Evolutionary conservation across 2,888 invertebrate species (phyloP), one percentile per base, ranked within the genome.

Genomic region (Cyclophora albipunctata): DNA sequence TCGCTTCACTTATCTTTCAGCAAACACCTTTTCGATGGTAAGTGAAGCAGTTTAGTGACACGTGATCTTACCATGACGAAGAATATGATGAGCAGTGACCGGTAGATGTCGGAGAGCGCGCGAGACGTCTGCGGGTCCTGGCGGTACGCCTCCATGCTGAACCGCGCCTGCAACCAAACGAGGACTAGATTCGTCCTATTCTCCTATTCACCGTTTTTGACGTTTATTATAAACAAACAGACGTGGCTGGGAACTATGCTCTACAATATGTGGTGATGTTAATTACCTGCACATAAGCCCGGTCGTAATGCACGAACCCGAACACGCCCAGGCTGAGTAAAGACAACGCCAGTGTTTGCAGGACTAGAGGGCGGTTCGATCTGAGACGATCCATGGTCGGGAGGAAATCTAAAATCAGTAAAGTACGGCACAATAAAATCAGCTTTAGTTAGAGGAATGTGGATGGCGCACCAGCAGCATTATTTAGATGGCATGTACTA

Each of bases 81-180:
- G 67, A 83, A 86, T 37, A 87, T 77, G 55, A 87, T 80, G 59
- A 85, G 81, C 6, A 87, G 63, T 0, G 86, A 73, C 2, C 85
- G 69, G 56, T 84, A 84, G 42, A 85, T 71, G 47, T 82, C 82
- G 4, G 76, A 71, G 34, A 81, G 67, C 0, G 65, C 67, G 2
- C 84, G 62, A 0, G 81, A 78, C 0, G 81, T 78, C 3, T 80
- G 72, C 2, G 79, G 79, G 45, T 87, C 87, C 20, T 75, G 69
- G 3, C 82, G 65, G 7, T 73, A 54, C 0, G 77, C 64, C 52
- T 85, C 85, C 33, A 84, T 62, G 52, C 83, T 75, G 62, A 73
- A 86, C 6, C 75, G 73, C 0, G 80, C 80, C 86, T 86, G 69
- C 2, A 65, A 54, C 35, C 6, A 40, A 47, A 37, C 37, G 37